These are phyloP conservation scores for Vireo griseus DNA, from an alignment of 2,797 vertebrate genomes.

Conservation along the genomic window DNA sequence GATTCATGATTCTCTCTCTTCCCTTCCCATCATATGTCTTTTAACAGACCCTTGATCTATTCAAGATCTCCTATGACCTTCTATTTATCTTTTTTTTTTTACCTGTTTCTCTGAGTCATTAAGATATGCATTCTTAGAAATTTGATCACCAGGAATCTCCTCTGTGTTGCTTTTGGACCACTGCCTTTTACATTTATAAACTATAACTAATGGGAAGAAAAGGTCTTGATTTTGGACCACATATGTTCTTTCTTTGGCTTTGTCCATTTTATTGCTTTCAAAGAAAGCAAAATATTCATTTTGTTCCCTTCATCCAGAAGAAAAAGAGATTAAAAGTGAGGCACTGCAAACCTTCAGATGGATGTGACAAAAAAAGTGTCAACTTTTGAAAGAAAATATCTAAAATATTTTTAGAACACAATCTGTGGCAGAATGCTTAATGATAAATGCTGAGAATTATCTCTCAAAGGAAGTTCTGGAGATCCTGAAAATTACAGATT, in stretches of 20 bases:
- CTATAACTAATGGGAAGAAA: not conserved
- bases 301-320: not conserved
- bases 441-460: not conserved
- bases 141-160: not conserved
- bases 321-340: not conserved
- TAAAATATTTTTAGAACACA: not conserved
- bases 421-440: not conserved
- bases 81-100: not conserved
- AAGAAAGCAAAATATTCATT: not conserved
- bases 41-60: not conserved
- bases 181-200: not conserved
- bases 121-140: not conserved
- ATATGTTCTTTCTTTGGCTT: not conserved
- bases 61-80: not conserved
- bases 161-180: not conserved
- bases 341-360: not conserved
- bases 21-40: not conserved
- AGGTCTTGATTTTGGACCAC: not conserved
- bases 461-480: not conserved
- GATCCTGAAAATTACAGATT: not conserved
- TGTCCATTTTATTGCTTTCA: not conserved
- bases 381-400: not conserved
- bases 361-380: accelerated
- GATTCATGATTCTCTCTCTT: not conserved
- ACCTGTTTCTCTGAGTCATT: not conserved